Evolutionary conservation across 2,113 vertebrate species (phyloP).

Genomic region (Hippocampus zosterae): DNA sequence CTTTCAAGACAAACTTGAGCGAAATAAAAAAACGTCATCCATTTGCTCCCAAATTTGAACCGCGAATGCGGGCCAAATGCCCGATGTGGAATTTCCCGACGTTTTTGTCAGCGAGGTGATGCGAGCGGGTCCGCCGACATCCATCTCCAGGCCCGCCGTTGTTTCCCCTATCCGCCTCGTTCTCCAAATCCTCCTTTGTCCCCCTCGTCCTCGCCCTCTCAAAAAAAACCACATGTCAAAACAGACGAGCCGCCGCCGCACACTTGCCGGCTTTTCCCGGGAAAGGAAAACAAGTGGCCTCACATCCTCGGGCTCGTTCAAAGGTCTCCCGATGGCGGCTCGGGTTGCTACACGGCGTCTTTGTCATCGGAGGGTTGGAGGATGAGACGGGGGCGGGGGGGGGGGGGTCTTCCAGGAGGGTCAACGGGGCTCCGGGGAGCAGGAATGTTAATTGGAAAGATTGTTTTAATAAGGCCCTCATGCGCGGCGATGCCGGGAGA

Average conservation of each 20-base stretch:
- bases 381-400: constrained; percentile 26
- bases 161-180: no score
- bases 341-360: constrained; percentile 46
- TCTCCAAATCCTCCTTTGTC: constrained; percentile 19
- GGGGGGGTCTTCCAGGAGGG: constrained; percentile 24
- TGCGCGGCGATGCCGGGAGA: constrained; percentile 63
- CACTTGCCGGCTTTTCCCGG: constrained; percentile 11
- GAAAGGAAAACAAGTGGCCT: constrained; percentile 48
- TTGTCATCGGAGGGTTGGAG: constrained; percentile 37
- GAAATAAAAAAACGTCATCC: no score
- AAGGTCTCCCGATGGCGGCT: constrained; percentile 18
- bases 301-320: constrained; percentile 32
- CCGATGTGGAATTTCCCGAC: no score
- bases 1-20: no score
- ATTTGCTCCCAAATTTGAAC: no score
- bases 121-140: constrained; percentile 26
- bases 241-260: constrained; percentile 15
- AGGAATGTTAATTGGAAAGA: constrained; percentile 76
- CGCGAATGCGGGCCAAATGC: no score
- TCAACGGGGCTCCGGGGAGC: constrained; percentile 48
- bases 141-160: constrained; percentile 26
- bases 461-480: constrained; percentile 74
- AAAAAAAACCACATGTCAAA: constrained; percentile 27
- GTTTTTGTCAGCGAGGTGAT: no score
- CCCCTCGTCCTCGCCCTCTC: neutral